These are phyloP conservation scores for Andrena marginata DNA, from an alignment of 2,888 invertebrate species.

Conservation along the genomic window DNA sequence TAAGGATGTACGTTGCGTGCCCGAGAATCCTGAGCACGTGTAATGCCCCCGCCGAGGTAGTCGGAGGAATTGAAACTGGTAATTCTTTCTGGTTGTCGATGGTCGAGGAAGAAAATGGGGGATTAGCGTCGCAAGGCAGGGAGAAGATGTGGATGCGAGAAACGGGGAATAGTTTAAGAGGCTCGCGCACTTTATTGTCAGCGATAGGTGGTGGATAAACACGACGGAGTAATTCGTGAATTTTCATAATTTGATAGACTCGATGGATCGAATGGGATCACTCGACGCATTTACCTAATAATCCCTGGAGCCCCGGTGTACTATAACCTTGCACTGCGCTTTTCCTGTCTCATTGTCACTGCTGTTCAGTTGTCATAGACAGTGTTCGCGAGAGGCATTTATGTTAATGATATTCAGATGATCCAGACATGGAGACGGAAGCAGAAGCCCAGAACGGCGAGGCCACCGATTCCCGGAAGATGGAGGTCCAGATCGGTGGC, in stretches of 20 bases:
- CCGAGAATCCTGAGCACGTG: slow-evolving; percentile 5
- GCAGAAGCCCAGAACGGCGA: slow-evolving; percentile 82
- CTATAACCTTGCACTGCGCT: no score
- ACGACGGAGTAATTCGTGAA: no score
- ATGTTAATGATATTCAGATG: slow-evolving; percentile 73
- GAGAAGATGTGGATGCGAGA: neutral
- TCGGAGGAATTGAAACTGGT: slow-evolving; percentile 36
- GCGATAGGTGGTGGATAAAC: no score
- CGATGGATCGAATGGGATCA: no score
- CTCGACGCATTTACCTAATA: no score
- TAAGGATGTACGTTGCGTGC: slow-evolving; percentile 33
- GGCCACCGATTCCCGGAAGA: slow-evolving; percentile 87
- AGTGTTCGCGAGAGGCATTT: slow-evolving; percentile 34
- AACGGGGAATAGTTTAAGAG: no score
- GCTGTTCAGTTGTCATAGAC: no score
- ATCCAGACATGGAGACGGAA: slow-evolving; percentile 82
- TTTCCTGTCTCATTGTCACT: no score
- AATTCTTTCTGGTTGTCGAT: neutral
- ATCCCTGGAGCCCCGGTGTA: no score
- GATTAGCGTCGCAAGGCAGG: neutral
- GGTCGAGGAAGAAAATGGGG: neutral
- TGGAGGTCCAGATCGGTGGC: slow-evolving; percentile 94
- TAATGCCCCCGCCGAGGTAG: no score
- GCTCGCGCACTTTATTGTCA: no score
- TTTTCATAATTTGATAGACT: no score